These are phyloP conservation scores for Erpetoichthys calabaricus DNA, from an alignment of 2,797 vertebrate species.

Conservation along the genomic window DNA sequence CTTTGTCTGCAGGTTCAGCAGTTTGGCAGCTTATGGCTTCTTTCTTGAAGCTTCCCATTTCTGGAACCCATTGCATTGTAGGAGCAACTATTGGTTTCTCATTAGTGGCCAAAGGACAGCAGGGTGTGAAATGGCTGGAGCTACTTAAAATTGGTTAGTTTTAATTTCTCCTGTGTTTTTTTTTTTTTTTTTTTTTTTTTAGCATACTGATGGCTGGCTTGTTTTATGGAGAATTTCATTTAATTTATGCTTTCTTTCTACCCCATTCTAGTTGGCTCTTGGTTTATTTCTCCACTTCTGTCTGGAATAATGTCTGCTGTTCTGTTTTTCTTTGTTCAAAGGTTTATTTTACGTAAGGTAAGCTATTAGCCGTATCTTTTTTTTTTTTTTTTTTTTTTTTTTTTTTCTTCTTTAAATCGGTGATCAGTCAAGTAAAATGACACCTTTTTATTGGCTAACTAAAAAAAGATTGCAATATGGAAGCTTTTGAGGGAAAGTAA, in stretches of 20 bases:
- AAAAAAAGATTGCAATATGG: too few relatives aligned
- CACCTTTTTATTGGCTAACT: too few relatives aligned
- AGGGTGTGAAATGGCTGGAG: slow-evolving; percentile 81
- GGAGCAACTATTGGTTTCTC: slow-evolving; percentile 94
- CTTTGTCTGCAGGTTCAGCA: slow-evolving; percentile 63
- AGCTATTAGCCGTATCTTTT: slow-evolving; percentile 14
- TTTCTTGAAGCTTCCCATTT: slow-evolving; percentile 88
- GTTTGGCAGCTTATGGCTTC: slow-evolving; percentile 88
- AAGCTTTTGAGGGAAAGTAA: too few relatives aligned
- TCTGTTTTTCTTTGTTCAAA: slow-evolving; percentile 74
- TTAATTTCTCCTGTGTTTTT: neutral
- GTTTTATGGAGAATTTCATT: too few relatives aligned
- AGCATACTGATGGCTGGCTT: neutral
- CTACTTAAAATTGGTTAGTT: slow-evolving; percentile 76
- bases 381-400: slow-evolving; percentile 8
- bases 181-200: too few relatives aligned
- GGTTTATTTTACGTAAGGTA: slow-evolving; percentile 81
- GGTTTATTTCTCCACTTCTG: slow-evolving; percentile 88
- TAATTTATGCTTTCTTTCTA: slow-evolving; percentile 6
- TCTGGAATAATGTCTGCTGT: slow-evolving; percentile 86
- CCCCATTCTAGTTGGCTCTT: slow-evolving; percentile 69
- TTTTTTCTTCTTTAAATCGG: neutral
- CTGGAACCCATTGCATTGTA: slow-evolving; percentile 93
- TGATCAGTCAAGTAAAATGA: neutral
- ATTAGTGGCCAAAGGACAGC: slow-evolving; percentile 70